Percentiles rank a stretch among this genome's conserved stretches.
These are phyloP conservation scores for Ammodytes marinus DNA, from an alignment of 2,113 vertebrate genomes.

Conservation along the genomic window DNA sequence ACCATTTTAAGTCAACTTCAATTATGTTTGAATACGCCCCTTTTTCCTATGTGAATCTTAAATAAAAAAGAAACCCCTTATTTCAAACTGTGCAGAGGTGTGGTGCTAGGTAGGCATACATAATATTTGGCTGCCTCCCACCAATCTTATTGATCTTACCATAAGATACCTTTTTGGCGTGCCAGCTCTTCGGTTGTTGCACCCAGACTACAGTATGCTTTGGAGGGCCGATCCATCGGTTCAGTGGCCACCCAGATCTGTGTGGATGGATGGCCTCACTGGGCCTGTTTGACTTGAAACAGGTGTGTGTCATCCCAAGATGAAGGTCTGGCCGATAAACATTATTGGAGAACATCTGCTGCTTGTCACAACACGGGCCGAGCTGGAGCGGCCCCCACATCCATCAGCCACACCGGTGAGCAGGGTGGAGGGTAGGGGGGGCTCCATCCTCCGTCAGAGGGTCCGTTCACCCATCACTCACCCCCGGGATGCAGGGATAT, in stretches of 20 bases:
- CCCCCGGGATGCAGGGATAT: slow-evolving; percentile 53
- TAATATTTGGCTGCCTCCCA: background rate
- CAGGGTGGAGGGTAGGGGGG: slow-evolving; percentile 27
- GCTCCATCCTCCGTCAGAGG: slow-evolving; percentile 46
- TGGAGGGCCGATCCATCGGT: slow-evolving; percentile 34
- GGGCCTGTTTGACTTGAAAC: slow-evolving; percentile 84
- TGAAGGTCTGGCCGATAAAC: slow-evolving; percentile 85
- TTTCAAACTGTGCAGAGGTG: background rate
- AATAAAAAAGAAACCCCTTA: background rate
- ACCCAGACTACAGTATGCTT: background rate
- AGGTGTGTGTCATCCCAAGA: slow-evolving; percentile 85
- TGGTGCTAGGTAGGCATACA: background rate
- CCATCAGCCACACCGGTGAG: slow-evolving; percentile 79
- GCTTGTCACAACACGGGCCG: slow-evolving; percentile 84
- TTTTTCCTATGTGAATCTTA: background rate
- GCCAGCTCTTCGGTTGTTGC: slow-evolving; percentile 16
- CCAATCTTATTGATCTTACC: background rate
- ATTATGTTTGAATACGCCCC: slow-evolving; percentile 11
- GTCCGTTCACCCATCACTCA: slow-evolving; percentile 78
- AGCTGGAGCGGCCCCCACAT: slow-evolving; percentile 67
- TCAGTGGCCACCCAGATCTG: slow-evolving; percentile 78
- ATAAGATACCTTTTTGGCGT: slow-evolving; percentile 1
- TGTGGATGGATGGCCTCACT: slow-evolving; percentile 78
- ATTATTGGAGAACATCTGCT: slow-evolving; percentile 89
- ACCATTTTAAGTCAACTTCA: slow-evolving; percentile 15